Evolutionary conservation across 2,113 vertebrate species (phyloP).

Genomic region (Delphinapterus leucas): DNA sequence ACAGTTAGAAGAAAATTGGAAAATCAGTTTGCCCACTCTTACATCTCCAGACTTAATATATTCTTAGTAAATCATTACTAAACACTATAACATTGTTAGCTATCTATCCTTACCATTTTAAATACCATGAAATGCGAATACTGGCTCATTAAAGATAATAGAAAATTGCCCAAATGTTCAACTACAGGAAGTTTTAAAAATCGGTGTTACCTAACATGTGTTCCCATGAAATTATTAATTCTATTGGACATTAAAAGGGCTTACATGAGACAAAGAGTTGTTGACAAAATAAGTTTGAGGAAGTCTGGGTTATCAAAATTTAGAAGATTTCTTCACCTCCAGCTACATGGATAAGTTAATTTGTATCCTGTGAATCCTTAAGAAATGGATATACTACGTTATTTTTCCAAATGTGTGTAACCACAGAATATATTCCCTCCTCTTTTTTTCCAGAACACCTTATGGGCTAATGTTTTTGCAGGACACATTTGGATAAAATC

Average conservation of each 20-base stretch:
- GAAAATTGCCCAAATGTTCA: background rate
- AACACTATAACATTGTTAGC: background rate
- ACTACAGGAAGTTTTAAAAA: background rate
- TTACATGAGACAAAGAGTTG: background rate
- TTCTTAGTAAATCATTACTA: background rate
- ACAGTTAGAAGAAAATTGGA: background rate
- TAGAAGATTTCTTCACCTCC: background rate
- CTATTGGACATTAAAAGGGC: background rate
- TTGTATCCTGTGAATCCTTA: background rate
- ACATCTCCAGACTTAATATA: background rate
- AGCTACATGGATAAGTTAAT: background rate
- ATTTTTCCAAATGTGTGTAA: background rate
- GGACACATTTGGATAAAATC: background rate
- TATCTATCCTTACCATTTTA: background rate
- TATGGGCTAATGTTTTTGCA: background rate
- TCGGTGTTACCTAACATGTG: background rate
- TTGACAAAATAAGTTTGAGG: background rate
- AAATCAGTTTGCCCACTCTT: background rate
- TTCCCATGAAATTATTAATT: background rate
- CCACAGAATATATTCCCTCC: background rate
- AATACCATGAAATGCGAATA: background rate
- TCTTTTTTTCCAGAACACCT: background rate
- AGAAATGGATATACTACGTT: background rate
- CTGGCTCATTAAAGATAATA: background rate
- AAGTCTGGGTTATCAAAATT: background rate